Evolutionary conservation across 2,888 invertebrate genomes (phyloP).

Genomic region (Rotaria macrura): DNA sequence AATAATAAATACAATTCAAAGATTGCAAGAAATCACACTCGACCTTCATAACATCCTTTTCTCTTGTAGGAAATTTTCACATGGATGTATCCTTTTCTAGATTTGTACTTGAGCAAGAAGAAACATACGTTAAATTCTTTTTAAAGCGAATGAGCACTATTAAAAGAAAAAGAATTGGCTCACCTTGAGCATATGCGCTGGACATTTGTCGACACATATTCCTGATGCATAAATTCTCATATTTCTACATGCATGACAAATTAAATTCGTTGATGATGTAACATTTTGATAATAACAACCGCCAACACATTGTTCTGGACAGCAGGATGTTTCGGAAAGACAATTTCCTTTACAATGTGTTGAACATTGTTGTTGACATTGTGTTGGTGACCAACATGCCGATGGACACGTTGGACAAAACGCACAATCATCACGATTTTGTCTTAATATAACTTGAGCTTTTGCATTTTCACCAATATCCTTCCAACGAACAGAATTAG

Average conservation of each 20-base stretch:
- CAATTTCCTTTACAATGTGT: background rate
- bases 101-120: background rate
- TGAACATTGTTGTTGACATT: constrained; percentile 18
- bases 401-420: constrained; percentile 8
- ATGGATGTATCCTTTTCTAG: background rate
- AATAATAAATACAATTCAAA: too few relatives aligned
- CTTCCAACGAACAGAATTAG: constrained; percentile 17
- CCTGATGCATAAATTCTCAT: constrained; percentile 1
- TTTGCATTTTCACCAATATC: constrained; percentile 23
- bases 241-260: constrained; percentile 8
- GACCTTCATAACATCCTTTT: too few relatives aligned
- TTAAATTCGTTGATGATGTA: background rate
- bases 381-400: constrained; percentile 10
- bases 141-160: too few relatives aligned
- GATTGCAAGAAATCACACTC: too few relatives aligned
- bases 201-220: background rate
- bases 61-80: too few relatives aligned
- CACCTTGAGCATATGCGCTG: background rate
- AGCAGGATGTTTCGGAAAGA: background rate
- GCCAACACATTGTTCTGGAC: background rate
- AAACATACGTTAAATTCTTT: background rate
- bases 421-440: background rate
- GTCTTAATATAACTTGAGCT: background rate
- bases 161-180: too few relatives aligned
- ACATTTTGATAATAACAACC: background rate